phyloP scores from a whole-genome alignment of 2,113 vertebrate genomes.

The Sturnus vulgaris region DNA sequence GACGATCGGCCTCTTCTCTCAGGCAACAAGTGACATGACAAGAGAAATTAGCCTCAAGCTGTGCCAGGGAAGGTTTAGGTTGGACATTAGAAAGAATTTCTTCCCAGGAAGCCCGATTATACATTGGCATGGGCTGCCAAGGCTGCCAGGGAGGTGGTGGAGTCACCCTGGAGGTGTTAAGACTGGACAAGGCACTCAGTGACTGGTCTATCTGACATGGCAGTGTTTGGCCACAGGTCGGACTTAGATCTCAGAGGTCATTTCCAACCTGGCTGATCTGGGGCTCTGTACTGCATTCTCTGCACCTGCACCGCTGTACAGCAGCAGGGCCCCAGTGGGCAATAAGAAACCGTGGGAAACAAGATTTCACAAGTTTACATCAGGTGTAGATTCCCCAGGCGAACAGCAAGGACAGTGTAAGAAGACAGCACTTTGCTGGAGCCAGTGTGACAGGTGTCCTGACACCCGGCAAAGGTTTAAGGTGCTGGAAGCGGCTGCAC shows the following conservation, averaged over 20 bases:
- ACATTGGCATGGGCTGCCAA: neutral
- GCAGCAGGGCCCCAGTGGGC: neutral
- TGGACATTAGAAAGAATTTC: neutral
- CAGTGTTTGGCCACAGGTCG: neutral
- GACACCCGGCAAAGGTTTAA: no score
- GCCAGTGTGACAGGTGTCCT: neutral
- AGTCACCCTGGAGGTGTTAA: neutral
- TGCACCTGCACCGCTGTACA: accelerated
- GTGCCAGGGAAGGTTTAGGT: neutral
- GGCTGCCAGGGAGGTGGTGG: neutral
- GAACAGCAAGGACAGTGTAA: neutral
- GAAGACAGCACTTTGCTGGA: neutral
- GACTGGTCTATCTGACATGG: neutral
- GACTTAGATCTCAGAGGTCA: neutral
- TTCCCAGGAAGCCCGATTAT: neutral
- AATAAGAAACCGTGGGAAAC: neutral
- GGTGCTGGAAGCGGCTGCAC: neutral
- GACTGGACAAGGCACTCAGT: neutral
- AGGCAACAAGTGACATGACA: neutral
- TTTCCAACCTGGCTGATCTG: neutral
- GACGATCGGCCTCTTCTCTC: neutral
- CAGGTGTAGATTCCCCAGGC: neutral
- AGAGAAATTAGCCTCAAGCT: neutral
- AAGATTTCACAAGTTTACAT: accelerated
- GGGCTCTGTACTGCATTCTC: accelerated